Percentiles rank a stretch among this genome's conserved stretches.
phyloP scores from a whole-genome alignment of 2,113 vertebrate genomes.

The Paraplagusia blochii region DNA sequence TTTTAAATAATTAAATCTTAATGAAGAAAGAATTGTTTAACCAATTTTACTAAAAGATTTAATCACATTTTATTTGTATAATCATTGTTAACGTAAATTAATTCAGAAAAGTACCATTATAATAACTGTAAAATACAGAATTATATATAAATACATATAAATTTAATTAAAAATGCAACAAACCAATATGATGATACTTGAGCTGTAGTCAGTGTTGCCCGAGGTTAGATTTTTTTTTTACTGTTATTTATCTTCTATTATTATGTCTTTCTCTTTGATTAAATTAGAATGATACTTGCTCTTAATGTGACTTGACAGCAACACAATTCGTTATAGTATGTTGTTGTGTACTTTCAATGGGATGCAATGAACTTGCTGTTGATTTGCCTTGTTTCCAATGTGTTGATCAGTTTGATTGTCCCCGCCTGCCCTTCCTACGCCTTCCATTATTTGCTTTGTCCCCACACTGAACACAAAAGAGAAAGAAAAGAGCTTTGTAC shows the following conservation, averaged over 20 bases:
- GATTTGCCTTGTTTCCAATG: conserved; percentile 64
- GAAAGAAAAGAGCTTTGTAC: conserved; percentile 57
- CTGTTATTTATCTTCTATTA: conserved; percentile 20
- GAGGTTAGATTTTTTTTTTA: conserved; percentile 17
- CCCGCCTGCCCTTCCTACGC: background rate
- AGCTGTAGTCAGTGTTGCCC: conserved; percentile 15
- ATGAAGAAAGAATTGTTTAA: too few species aligned
- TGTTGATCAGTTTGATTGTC: conserved; percentile 40
- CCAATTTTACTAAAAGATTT: too few species aligned
- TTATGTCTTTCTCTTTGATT: too few species aligned
- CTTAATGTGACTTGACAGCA: background rate
- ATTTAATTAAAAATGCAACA: too few species aligned
- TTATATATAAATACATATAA: too few species aligned
- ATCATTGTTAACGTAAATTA: too few species aligned
- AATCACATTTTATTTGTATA: too few species aligned
- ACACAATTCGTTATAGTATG: conserved; percentile 3
- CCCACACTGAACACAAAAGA: conserved; percentile 40
- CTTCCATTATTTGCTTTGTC: conserved; percentile 40
- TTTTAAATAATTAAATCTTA: too few species aligned
- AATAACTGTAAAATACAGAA: too few species aligned
- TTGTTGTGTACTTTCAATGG: too few species aligned
- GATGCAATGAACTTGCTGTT: conserved; percentile 56
- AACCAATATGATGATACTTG: background rate
- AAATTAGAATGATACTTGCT: conserved; percentile 2
- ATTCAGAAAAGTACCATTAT: too few species aligned